phyloP scores from a whole-genome alignment of 1,140 invertebrate species.

The Bilobella aurantiaca region DNA sequence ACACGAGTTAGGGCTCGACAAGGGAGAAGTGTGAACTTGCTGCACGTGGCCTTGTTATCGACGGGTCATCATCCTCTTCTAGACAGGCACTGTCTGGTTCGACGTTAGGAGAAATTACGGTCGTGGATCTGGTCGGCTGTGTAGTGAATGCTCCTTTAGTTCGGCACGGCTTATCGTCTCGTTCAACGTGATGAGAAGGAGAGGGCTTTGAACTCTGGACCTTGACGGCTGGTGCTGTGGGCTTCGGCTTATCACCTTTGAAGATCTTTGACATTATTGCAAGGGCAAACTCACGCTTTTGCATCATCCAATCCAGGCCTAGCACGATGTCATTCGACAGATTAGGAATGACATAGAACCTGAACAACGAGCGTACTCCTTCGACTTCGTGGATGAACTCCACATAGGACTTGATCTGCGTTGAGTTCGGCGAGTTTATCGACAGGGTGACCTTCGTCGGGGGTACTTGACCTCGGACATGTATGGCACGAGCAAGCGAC shows the following conservation, averaged over 20 bases:
- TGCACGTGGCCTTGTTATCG: too few relatives aligned
- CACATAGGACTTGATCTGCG: too few relatives aligned
- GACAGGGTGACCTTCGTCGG: neutral
- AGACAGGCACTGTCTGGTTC: too few relatives aligned
- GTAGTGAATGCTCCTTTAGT: too few relatives aligned
- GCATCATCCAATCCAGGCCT: conserved; percentile 39
- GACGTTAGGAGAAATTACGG: neutral
- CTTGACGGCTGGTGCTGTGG: neutral
- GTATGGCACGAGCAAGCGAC: too few relatives aligned
- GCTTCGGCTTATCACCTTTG: neutral
- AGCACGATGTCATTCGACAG: conserved; percentile 30
- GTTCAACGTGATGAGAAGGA: too few relatives aligned
- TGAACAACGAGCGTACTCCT: neutral
- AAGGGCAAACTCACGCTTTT: neutral
- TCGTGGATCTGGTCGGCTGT: neutral
- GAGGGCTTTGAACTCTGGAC: neutral
- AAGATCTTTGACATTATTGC: conserved; percentile 18
- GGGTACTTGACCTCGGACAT: neutral
- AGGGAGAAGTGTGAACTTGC: too few relatives aligned
- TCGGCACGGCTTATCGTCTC: neutral
- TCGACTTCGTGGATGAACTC: neutral
- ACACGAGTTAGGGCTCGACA: too few relatives aligned
- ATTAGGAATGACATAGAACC: neutral
- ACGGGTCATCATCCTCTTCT: too few relatives aligned
- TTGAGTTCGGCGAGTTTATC: neutral